phyloP scores from a whole-genome alignment of 2,888 invertebrate genomes.

The Monochamus alternatus region DNA sequence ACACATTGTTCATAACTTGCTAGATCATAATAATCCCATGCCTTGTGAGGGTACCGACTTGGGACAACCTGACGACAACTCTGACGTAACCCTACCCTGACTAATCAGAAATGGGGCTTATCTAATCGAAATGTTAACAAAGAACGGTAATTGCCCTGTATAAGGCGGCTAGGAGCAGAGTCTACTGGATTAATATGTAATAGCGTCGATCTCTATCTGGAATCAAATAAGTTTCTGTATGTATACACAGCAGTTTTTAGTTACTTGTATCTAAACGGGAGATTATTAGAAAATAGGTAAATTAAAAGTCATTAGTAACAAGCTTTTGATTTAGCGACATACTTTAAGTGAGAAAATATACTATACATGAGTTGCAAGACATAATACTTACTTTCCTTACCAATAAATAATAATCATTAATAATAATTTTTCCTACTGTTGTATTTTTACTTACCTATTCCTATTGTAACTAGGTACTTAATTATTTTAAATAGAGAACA shows the following conservation, averaged over 20 bases:
- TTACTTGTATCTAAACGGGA: no score
- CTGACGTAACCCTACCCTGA: slow-evolving; percentile 2
- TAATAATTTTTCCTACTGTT: no score
- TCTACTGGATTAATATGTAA: slow-evolving; percentile 37
- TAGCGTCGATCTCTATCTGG: slow-evolving; percentile 51
- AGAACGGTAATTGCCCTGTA: slow-evolving; percentile 10
- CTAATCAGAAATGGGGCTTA: slow-evolving; percentile 8
- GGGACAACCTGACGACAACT: slow-evolving; percentile 4
- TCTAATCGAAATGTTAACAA: slow-evolving; percentile 12
- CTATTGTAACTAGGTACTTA: no score
- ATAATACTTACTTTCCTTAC: no score
- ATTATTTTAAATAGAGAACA: no score
- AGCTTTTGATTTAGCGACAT: no score
- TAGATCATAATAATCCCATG: slow-evolving; percentile 8
- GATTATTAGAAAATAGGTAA: no score
- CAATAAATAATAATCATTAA: no score
- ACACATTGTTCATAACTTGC: slow-evolving; percentile 12
- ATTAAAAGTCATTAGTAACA: no score
- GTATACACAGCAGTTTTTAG: neutral
- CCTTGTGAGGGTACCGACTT: slow-evolving; percentile 10
- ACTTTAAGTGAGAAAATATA: no score
- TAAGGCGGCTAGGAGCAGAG: neutral
- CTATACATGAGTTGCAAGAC: no score
- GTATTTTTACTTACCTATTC: no score
- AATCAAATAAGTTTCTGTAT: slow-evolving; percentile 37